phyloP scores from a whole-genome alignment of 2,113 vertebrate species.

The Megaceryle torquata region DNA sequence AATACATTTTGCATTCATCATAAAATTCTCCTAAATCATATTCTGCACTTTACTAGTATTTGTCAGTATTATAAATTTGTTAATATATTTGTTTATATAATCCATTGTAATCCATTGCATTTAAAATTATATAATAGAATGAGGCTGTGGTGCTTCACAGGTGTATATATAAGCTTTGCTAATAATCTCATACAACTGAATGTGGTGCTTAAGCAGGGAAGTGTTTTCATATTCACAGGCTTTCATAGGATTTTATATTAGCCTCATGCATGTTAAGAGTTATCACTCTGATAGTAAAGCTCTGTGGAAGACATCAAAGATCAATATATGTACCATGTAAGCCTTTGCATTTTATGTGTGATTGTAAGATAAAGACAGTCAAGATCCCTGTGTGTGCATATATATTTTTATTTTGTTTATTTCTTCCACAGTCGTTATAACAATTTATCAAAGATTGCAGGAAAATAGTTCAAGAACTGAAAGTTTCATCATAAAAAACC shows the following conservation, averaged over 20 bases:
- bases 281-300: neutral
- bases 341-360: neutral
- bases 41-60: neutral
- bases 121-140: neutral
- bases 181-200: neutral
- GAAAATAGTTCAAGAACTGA: constrained; percentile 44
- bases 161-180: neutral
- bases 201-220: neutral
- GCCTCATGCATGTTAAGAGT: neutral
- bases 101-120: no score
- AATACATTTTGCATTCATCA: neutral
- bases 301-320: neutral
- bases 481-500: neutral
- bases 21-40: neutral
- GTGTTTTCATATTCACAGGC: neutral
- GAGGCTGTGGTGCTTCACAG: neutral
- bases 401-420: neutral
- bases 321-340: neutral
- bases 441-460: constrained; percentile 29
- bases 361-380: neutral
- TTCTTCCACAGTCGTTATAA: constrained; percentile 38
- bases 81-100: neutral
- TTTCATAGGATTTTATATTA: neutral
- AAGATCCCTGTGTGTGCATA: neutral
- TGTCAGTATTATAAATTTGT: neutral